Evolutionary conservation across 1,140 invertebrate species (phyloP).

Genomic region (Homalodisca vitripennis): DNA sequence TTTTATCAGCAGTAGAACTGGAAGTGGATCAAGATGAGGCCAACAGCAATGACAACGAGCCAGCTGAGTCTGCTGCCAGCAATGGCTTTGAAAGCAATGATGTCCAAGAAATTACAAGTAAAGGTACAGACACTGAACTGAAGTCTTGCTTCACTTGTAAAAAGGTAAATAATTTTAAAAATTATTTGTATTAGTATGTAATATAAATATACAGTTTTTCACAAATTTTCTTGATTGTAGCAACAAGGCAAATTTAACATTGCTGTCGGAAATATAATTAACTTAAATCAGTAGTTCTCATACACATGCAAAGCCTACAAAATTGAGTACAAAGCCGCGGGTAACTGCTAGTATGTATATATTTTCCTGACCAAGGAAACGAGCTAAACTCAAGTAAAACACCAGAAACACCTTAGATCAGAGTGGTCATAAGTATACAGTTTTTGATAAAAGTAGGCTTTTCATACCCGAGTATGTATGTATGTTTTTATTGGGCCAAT

Average conservation of each 20-base stretch:
- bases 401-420: neutral
- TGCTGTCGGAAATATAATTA: no score
- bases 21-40: no score
- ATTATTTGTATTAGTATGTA: neutral
- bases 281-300: no score
- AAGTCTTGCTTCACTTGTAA: conserved; percentile 11
- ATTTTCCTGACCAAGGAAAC: neutral
- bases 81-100: neutral
- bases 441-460: neutral
- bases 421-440: neutral
- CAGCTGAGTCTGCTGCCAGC: no score
- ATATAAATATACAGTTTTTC: neutral
- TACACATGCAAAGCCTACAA: no score
- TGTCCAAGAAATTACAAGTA: neutral
- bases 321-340: no score
- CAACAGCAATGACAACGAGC: no score
- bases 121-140: neutral
- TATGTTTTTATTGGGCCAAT: neutral
- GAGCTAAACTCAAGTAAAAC: neutral
- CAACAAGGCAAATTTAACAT: no score
- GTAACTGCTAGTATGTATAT: no score
- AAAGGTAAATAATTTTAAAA: conserved; percentile 1
- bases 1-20: no score
- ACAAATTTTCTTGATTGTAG: no score
- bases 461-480: neutral